A percentile compares a stretch with the other conserved stretches of the same genome.
phyloP scores from a whole-genome alignment of 2,888 invertebrate genomes.

The Acleris cristana region DNA sequence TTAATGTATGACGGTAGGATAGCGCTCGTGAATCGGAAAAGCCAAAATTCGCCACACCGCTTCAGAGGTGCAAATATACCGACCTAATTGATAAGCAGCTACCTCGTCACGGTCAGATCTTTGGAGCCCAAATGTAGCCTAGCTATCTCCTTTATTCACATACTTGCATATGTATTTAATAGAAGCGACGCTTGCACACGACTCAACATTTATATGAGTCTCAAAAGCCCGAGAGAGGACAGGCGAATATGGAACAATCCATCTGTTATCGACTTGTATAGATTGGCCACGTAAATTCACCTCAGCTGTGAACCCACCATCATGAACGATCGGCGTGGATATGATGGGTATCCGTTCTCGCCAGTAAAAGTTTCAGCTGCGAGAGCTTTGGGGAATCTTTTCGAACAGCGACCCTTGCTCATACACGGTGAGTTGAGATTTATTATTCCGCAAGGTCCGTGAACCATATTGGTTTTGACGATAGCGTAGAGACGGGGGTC shows the following conservation, averaged over 20 bases:
- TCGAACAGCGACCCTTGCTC: slow-evolving; percentile 29
- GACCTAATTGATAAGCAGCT: not conserved
- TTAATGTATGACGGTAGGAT: not conserved
- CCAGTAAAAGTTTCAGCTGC: slow-evolving; percentile 22
- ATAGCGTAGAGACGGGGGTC: slow-evolving; percentile 41
- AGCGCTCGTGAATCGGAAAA: not conserved
- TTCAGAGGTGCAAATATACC: not conserved
- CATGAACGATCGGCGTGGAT: slow-evolving; percentile 8
- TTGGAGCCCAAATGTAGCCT: slow-evolving; percentile 16
- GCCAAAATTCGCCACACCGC: not conserved
- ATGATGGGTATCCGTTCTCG: slow-evolving; percentile 39
- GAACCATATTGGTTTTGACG: slow-evolving; percentile 37
- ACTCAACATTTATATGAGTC: slow-evolving; percentile 60
- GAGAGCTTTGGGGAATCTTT: slow-evolving; percentile 29
- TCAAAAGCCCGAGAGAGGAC: slow-evolving; percentile 47
- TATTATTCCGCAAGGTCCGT: slow-evolving; percentile 37
- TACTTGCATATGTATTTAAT: slow-evolving; percentile 25
- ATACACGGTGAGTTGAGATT: slow-evolving; percentile 38
- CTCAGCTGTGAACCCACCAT: too few species aligned
- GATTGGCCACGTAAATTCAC: too few species aligned
- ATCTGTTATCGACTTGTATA: slow-evolving; percentile 44
- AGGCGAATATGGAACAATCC: slow-evolving; percentile 56
- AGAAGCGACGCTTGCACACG: slow-evolving; percentile 9
- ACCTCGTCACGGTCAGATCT: not conserved
- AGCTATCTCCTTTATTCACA: slow-evolving; percentile 35